Conservation (phyloP, 1,140 invertebrate species). For the Palaemon carinicauda region DNA sequence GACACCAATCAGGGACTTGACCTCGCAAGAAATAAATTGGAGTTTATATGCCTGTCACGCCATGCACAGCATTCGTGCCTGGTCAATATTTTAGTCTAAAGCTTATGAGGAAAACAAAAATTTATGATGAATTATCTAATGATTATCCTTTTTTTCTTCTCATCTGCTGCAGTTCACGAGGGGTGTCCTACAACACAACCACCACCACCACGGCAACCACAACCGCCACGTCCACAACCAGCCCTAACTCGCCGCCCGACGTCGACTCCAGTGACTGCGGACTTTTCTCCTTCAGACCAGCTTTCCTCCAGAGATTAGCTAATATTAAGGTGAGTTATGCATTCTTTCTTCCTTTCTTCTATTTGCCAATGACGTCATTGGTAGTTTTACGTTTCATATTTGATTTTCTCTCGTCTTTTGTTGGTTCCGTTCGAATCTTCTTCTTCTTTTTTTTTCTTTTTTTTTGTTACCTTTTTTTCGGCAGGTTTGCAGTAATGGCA, state of each 20-base stretch:
- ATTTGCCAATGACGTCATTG: not conserved
- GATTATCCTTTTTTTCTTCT: no score
- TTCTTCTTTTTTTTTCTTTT: not conserved
- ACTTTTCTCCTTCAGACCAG: constrained; percentile 80
- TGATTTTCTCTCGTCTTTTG: not conserved
- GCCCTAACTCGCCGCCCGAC: not conserved
- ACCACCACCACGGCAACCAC: not conserved
- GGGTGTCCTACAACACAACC: not conserved
- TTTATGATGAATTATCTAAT: no score
- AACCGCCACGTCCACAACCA: not conserved
- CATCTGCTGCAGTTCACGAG: no score
- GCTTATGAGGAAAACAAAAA: no score
- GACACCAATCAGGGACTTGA: no score
- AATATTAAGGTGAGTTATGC: constrained; percentile 77
- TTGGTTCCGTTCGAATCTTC: not conserved
- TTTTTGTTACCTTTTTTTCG: not conserved
- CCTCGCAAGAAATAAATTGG: no score
- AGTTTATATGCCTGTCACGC: no score
- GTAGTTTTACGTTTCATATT: not conserved
- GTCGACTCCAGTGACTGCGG: constrained; percentile 73
- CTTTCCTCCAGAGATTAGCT: constrained; percentile 82
- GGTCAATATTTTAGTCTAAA: no score
- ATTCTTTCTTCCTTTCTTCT: not conserved
- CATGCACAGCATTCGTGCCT: no score
- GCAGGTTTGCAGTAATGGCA: no score